Evolutionary conservation across 2,113 vertebrate species (phyloP).

Genomic region (Neogobius melanostomus): DNA sequence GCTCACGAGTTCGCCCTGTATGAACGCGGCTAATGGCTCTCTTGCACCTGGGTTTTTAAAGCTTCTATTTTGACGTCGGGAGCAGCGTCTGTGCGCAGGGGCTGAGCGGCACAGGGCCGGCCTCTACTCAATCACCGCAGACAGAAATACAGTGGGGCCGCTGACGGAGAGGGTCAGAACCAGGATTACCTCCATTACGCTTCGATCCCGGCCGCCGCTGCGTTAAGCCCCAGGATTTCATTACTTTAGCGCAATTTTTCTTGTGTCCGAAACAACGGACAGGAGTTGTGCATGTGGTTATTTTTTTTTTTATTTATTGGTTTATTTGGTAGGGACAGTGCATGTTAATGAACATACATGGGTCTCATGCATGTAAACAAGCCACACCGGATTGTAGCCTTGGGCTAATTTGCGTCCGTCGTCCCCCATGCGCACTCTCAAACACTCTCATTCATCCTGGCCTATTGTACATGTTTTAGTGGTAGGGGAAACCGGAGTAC

Average conservation of each 20-base stretch:
- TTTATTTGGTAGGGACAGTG: too few species aligned
- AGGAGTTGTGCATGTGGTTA: not conserved
- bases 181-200: conserved; percentile 53
- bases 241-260: conserved; percentile 14
- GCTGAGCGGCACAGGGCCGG: conserved; percentile 3
- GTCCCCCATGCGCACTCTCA: too few species aligned
- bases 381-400: too few species aligned
- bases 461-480: too few species aligned
- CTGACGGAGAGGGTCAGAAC: conserved; percentile 43
- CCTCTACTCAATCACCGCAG: conserved; percentile 47
- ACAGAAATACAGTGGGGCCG: conserved; percentile 60
- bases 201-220: conserved; percentile 51
- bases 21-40: not conserved
- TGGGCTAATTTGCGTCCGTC: too few species aligned
- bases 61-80: conserved; percentile 23
- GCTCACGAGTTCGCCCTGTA: conserved; percentile 1
- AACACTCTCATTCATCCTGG: too few species aligned
- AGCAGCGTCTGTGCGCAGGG: conserved; percentile 9
- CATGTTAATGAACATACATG: too few species aligned
- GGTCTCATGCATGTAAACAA: too few species aligned
- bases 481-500: too few species aligned
- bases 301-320: too few species aligned
- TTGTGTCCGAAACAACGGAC: conserved; percentile 1
- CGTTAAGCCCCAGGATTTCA: conserved; percentile 36
- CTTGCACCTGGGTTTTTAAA: conserved; percentile 3